phyloP scores from a whole-genome alignment of 2,113 vertebrate genomes.

The Chionis minor region DNA sequence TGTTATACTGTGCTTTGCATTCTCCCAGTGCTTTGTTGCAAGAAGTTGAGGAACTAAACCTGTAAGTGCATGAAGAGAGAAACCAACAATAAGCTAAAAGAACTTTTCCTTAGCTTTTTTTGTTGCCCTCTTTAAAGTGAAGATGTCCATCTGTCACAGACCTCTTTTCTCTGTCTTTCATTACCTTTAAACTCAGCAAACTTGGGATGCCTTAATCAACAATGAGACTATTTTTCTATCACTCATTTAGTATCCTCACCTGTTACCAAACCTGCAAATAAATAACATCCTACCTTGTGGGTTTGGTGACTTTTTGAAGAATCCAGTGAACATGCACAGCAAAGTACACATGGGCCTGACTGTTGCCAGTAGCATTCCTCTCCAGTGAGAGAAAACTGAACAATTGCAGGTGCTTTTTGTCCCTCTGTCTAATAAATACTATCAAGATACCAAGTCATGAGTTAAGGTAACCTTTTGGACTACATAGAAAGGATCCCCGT shows the following conservation, averaged over 20 bases:
- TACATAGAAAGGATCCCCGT: not conserved
- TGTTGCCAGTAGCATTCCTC: not conserved
- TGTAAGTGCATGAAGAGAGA: not conserved
- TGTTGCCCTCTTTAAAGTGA: not conserved
- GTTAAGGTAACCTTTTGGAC: slow-evolving; percentile 20
- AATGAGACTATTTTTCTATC: not conserved
- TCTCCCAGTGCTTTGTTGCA: not conserved
- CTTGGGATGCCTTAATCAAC: not conserved
- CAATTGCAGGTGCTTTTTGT: not conserved
- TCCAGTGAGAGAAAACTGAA: not conserved
- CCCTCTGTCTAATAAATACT: not conserved
- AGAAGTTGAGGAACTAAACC: not conserved
- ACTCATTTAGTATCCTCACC: not conserved
- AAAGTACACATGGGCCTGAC: not conserved
- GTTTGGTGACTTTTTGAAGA: not conserved
- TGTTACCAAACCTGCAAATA: not conserved
- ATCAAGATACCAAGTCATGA: not conserved
- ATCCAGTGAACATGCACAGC: not conserved
- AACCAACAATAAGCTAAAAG: not conserved
- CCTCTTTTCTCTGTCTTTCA: not conserved
- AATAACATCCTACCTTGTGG: not conserved
- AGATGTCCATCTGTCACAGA: not conserved
- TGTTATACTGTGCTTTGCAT: not conserved
- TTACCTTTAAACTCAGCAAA: not conserved
- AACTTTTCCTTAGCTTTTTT: not conserved